Percentiles rank a stretch among this genome's conserved stretches.
Conservation (phyloP, 2,113 vertebrate genomes). For the Oxyruncus cristatus region DNA sequence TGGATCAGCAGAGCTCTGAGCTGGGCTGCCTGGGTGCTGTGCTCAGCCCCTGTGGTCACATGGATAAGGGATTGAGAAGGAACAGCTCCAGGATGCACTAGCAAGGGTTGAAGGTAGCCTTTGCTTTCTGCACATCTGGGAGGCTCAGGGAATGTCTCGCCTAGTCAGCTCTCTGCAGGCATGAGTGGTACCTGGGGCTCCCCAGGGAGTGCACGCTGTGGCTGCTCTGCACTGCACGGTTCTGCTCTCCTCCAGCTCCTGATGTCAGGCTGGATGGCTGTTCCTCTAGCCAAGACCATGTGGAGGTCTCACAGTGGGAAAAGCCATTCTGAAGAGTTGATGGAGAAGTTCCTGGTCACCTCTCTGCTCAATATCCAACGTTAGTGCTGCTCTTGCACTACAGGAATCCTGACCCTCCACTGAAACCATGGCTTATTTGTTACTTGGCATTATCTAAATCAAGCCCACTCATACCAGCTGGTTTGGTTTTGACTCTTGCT, state of each 20-base stretch:
- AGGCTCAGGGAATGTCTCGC: not conserved
- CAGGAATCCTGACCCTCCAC: not conserved
- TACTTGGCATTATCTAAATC: not conserved
- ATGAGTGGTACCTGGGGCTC: not conserved
- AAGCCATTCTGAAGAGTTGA: not conserved
- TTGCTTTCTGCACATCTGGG: not conserved
- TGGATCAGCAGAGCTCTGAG: not conserved
- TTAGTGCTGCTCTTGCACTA: not conserved
- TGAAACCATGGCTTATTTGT: fast-evolving
- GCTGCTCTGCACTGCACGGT: not conserved
- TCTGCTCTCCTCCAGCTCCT: not conserved
- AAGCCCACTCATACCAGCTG: not conserved
- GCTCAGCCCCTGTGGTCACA: fast-evolving
- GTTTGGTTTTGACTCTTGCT: not conserved
- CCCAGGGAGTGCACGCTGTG: not conserved
- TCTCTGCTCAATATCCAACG: not conserved
- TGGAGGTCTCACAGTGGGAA: not conserved
- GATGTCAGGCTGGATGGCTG: fast-evolving
- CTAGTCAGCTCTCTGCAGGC: not conserved
- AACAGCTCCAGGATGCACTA: not conserved
- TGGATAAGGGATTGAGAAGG: fast-evolving
- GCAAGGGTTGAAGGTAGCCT: not conserved
- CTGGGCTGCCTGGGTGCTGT: not conserved
- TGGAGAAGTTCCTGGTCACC: not conserved
- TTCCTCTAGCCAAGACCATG: not conserved